Base-by-base conservation (phyloP, 1,140 invertebrate genomes). In the Archivesica marissinica region DNA sequence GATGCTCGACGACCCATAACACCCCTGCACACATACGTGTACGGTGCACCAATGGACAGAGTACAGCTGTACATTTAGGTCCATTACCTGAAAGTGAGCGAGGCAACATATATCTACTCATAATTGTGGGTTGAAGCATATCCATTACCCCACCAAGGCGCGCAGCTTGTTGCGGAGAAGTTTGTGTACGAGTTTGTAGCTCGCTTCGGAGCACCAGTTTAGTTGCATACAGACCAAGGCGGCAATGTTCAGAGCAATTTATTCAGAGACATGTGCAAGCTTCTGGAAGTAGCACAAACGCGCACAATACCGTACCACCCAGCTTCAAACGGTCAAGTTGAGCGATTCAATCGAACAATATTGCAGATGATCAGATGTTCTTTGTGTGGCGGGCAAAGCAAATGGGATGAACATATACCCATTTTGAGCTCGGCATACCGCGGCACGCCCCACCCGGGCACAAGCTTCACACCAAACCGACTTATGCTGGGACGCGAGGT, bases 91-190 rank as follows among this genome's bases (percentile, higher is more conserved):
- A 23, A 7, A 68, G 77, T 0, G 50, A 35, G 15, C 61, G 39
- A n/a, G 77, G 76, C 17, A 85, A 86, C 38, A n/a, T 56, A 20
- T 85, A 77, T 39, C 56, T 88, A 1, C 23, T 88, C 23, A 66
- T 88, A 1, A 56, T 86, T 3, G 20, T 88, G 56, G 66, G 56
- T 77, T 33, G 83, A 86, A 44, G 79, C 75, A 0, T 82, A 64
- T 35, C 33, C 78, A 0, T 13, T 86, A 0, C 74, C 68, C 0
- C 17, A 70, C 38, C 83, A 79, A 38, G 50, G 33, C n/a, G 72
- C 84, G 20, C 50, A 77, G 11, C 25, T 44, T 23, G 66, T 86
- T 28, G 83, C 84, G 23, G 11, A 81, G 11, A 38, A 64, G 39
- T 54, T 33, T 3, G 70, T 59, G 2, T 23, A 44, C 2, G 80